A percentile compares a stretch with the other conserved stretches of the same genome.
Conservation (phyloP, 2,888 invertebrate genomes). For the Leptarthrus brevirostris region DNA sequence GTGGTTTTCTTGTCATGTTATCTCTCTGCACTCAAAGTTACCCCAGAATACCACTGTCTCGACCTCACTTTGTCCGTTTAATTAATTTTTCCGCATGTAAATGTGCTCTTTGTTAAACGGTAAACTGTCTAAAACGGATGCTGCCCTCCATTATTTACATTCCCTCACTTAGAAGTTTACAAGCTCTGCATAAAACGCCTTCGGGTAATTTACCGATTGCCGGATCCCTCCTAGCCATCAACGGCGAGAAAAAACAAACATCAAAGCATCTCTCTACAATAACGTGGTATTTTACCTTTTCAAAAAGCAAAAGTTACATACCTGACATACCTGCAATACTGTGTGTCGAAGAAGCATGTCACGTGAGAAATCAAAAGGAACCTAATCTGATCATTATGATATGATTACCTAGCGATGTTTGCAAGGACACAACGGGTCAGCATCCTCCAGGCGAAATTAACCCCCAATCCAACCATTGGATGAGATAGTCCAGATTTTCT, state of each 20-base stretch:
- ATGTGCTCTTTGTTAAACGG: neutral
- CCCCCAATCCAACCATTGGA: neutral
- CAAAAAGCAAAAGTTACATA: constrained; percentile 1
- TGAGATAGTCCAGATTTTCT: constrained; percentile 12
- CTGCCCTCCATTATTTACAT: constrained; percentile 12
- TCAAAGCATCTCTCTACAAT: neutral
- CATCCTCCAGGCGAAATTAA: constrained; percentile 1
- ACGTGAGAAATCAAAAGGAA: constrained; percentile 32
- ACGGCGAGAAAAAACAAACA: constrained; percentile 27
- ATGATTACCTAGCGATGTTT: neutral
- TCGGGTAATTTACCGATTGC: neutral
- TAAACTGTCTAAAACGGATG: constrained; percentile 13
- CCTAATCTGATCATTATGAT: constrained; percentile 11
- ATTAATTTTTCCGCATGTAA: constrained; percentile 35
- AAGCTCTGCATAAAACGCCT: neutral
- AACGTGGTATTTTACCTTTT: neutral
- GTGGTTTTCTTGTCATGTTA: no score
- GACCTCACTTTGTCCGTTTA: constrained; percentile 26
- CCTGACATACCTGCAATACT: neutral
- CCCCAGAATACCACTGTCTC: no score
- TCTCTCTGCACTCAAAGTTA: no score
- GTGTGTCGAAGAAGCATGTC: neutral
- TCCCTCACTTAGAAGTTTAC: neutral
- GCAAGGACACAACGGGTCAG: neutral
- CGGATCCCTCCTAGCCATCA: no score